phyloP scores from a whole-genome alignment of 2,888 invertebrate species.

The Cataglyphis albicans region DNA sequence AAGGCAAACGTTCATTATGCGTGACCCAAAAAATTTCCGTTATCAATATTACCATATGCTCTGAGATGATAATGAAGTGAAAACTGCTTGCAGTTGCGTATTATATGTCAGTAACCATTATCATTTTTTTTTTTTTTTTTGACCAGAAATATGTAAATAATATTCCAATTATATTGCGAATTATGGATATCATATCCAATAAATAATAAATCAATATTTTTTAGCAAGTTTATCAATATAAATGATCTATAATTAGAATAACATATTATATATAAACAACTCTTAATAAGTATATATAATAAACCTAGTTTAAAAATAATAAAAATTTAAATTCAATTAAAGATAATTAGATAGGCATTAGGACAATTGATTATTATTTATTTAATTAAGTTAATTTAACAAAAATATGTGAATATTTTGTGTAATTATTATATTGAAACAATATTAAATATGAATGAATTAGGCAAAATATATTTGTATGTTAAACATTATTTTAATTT shows the following conservation, averaged over 20 bases:
- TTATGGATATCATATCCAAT: not conserved
- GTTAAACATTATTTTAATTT: conserved; percentile 3
- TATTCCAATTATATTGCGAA: conserved; percentile 15
- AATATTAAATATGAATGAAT: not conserved
- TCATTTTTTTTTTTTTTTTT: too few species aligned
- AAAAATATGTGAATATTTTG: not conserved
- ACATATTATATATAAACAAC: not conserved
- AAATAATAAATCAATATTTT: conserved; percentile 20
- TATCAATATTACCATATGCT: conserved; percentile 40
- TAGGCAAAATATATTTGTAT: not conserved
- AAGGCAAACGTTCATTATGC: conserved; percentile 61
- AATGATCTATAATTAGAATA: not conserved
- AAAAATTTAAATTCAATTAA: not conserved
- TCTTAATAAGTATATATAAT: not conserved
- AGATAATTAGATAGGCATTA: not conserved
- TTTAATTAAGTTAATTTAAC: conserved; percentile 1
- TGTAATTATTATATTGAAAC: not conserved
- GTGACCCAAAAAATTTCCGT: conserved; percentile 53
- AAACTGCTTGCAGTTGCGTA: conserved; percentile 1
- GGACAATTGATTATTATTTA: not conserved
- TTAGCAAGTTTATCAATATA: not conserved
- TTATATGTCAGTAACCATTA: conserved; percentile 1
- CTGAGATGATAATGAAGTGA: conserved; percentile 55
- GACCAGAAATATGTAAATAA: not conserved
- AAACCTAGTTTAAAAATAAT: not conserved